A percentile compares a stretch with the other conserved stretches of the same genome.
These are phyloP conservation scores for Podarcis muralis DNA, from an alignment of 2,113 vertebrate genomes.

Conservation along the genomic window DNA sequence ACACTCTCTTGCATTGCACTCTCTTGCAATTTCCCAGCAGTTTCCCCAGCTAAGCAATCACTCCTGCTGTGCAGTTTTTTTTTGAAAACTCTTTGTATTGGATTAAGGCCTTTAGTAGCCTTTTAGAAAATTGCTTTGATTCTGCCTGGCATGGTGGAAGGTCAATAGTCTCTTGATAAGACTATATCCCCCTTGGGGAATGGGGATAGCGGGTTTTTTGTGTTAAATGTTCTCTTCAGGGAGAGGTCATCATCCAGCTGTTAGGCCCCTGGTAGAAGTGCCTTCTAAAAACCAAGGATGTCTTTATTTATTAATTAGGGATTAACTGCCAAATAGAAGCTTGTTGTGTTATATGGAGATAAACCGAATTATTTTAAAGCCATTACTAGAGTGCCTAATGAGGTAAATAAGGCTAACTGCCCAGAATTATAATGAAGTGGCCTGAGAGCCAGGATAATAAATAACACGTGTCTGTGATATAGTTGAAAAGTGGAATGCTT, in stretches of 20 bases:
- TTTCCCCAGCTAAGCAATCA: background rate
- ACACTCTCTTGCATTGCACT: background rate
- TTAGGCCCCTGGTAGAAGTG: background rate
- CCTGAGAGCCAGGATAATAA: background rate
- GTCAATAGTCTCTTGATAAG: background rate
- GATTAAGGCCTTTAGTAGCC: background rate
- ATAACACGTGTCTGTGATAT: background rate
- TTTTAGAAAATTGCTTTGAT: background rate
- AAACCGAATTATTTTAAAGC: conserved; percentile 6
- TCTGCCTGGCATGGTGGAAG: background rate
- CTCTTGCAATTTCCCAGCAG: background rate
- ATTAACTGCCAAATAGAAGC: conserved; percentile 6
- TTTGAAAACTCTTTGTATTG: background rate
- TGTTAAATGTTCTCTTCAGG: background rate
- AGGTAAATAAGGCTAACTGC: conserved; percentile 4
- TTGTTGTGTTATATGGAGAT: background rate
- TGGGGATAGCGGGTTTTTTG: background rate
- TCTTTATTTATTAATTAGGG: conserved; percentile 22
- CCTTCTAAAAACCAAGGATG: background rate
- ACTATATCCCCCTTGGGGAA: background rate
- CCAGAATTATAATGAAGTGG: background rate
- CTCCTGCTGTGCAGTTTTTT: background rate
- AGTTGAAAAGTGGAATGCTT: background rate
- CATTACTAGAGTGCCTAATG: background rate
- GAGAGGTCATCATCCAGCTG: background rate